phyloP scores from a whole-genome alignment of 2,113 vertebrate genomes.

The Mormyrus iriodes region DNA sequence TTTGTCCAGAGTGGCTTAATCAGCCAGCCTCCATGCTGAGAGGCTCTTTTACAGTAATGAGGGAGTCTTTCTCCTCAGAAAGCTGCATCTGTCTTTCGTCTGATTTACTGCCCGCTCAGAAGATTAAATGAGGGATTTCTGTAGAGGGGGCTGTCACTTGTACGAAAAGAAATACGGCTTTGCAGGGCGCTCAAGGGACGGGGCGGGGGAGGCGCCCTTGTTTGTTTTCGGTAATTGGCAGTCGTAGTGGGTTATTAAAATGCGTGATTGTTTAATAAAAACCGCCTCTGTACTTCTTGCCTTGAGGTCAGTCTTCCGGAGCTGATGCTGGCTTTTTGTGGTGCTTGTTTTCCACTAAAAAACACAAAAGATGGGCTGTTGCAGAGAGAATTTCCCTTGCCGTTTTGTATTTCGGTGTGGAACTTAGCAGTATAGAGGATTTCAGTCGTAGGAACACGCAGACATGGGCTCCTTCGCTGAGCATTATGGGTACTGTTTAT shows the following conservation, averaged over 20 bases:
- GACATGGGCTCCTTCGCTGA: neutral
- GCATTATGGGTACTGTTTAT: neutral
- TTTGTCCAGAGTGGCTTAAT: neutral
- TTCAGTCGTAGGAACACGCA: neutral
- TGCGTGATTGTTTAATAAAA: neutral
- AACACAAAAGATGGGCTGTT: neutral
- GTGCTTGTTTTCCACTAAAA: neutral
- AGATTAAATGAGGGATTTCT: slow-evolving; percentile 2
- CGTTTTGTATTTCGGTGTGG: neutral
- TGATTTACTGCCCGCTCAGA: neutral
- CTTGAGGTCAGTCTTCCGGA: neutral
- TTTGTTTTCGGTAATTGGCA: neutral
- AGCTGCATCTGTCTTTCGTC: neutral
- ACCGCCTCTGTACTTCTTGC: neutral
- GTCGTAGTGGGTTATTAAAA: neutral
- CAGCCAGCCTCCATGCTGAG: neutral
- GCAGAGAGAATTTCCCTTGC: neutral
- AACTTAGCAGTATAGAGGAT: neutral
- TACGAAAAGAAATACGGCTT: neutral
- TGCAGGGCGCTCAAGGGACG: neutral
- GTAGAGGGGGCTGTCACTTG: neutral
- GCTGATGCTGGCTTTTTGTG: neutral
- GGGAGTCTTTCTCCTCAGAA: neutral
- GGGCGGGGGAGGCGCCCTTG: neutral
- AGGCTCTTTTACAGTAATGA: neutral